phyloP scores from a whole-genome alignment of 2,113 vertebrate species.

The Mastomys coucha region DNA sequence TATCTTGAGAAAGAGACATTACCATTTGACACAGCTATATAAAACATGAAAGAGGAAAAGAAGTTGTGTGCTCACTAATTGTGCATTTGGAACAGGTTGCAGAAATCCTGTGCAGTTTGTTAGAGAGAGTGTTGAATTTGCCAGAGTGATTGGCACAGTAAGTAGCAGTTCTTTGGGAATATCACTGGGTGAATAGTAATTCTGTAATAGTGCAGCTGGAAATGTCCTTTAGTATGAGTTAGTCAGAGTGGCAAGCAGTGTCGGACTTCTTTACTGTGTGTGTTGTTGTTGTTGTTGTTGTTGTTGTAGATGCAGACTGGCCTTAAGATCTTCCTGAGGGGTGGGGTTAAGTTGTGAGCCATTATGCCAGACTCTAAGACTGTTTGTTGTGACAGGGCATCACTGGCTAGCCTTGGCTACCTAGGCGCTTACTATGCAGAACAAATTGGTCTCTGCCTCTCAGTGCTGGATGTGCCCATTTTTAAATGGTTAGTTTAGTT shows the following conservation, averaged over 20 bases:
- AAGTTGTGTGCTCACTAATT: slow-evolving; percentile 46
- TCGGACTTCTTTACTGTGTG: neutral
- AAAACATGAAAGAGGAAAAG: slow-evolving; percentile 63
- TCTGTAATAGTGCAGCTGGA: neutral
- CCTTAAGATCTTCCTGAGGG: neutral
- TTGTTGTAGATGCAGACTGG: neutral
- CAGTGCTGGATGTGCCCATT: neutral
- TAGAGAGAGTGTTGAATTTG: slow-evolving; percentile 40
- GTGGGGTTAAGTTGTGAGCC: neutral
- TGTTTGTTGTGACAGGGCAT: neutral
- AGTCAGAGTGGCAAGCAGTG: neutral
- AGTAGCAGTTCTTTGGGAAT: slow-evolving; percentile 37
- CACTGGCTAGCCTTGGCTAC: neutral
- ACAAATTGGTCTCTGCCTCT: neutral
- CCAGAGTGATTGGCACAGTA: slow-evolving; percentile 26
- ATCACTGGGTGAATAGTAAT: slow-evolving; percentile 1
- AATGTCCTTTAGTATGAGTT: neutral
- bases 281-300: neutral
- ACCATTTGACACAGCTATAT: slow-evolving; percentile 57
- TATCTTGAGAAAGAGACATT: slow-evolving; percentile 76
- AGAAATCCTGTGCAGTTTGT: slow-evolving; percentile 56
- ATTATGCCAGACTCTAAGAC: neutral
- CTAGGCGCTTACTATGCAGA: neutral
- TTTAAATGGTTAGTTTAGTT: neutral
- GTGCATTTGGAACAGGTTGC: slow-evolving; percentile 40